A percentile compares a stretch with the other conserved stretches of the same genome.
Conservation (phyloP, 2,797 vertebrate genomes). For the Chelidonichthys spinosus region DNA sequence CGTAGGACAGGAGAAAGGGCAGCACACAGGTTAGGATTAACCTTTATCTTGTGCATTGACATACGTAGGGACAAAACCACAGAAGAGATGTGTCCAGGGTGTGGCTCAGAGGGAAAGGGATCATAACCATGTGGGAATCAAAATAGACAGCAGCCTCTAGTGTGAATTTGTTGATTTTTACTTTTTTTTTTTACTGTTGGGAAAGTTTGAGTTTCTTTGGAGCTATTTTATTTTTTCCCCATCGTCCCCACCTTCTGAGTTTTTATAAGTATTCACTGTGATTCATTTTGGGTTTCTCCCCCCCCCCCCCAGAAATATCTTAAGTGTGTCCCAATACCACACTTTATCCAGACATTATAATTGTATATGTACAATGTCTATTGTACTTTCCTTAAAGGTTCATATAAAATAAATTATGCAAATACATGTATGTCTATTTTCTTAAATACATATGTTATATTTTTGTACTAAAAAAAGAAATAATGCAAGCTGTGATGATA, state of each 20-base stretch:
- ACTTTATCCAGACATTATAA: background rate
- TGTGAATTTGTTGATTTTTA: background rate
- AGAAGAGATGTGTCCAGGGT: constrained; percentile 15
- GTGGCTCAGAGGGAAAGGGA: constrained; percentile 4
- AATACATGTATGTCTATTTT: background rate
- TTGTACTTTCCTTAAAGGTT: background rate
- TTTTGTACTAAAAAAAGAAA: background rate
- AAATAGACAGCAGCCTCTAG: background rate
- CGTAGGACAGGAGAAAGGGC: background rate
- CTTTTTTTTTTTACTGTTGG: background rate
- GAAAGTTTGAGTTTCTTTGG: background rate
- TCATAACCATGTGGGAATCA: background rate
- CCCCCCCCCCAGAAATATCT: background rate
- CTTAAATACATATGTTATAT: background rate
- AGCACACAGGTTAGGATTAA: constrained; percentile 41
- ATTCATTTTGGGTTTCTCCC: background rate
- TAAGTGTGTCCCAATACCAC: background rate
- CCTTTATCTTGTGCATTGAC: constrained; percentile 7
- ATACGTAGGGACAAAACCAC: constrained; percentile 1
- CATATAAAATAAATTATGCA: background rate
- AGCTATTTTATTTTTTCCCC: background rate
- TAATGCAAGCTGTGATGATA: background rate
- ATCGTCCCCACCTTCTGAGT: background rate
- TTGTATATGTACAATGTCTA: background rate
- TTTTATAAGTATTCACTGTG: background rate